These are phyloP conservation scores for Vulpes vulpes DNA, from an alignment of 2,113 vertebrate genomes.

Conservation along the genomic window DNA sequence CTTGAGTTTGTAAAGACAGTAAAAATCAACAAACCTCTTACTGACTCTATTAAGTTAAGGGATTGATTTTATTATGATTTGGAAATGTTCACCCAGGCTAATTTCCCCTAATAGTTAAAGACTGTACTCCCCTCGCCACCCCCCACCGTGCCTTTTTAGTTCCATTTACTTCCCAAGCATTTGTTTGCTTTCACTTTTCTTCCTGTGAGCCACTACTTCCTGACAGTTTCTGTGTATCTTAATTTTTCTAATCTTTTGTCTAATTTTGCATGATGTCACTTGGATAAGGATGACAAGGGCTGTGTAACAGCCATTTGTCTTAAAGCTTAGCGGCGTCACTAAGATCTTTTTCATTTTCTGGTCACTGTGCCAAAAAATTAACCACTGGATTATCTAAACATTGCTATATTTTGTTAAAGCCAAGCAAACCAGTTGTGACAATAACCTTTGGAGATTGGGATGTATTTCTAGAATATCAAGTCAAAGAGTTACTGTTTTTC, in stretches of 20 bases:
- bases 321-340: not conserved
- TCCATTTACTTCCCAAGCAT: not conserved
- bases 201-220: not conserved
- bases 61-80: not conserved
- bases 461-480: not conserved
- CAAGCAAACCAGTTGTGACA: not conserved
- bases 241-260: not conserved
- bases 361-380: not conserved
- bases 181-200: not conserved
- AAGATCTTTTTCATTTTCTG: not conserved
- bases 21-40: not conserved
- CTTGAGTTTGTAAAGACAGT: not conserved
- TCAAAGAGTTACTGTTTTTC: not conserved
- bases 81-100: not conserved
- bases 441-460: not conserved
- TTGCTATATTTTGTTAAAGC: slow-evolving; percentile 11
- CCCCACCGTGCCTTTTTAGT: not conserved
- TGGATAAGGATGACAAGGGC: not conserved
- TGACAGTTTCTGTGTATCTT: not conserved
- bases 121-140: rapidly evolving
- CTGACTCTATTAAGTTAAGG: not conserved
- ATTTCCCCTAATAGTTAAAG: not conserved
- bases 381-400: not conserved
- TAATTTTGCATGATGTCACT: not conserved
- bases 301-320: not conserved